These are phyloP conservation scores for Monochamus saltuarius DNA, from an alignment of 1,140 invertebrate genomes.

Conservation along the genomic window DNA sequence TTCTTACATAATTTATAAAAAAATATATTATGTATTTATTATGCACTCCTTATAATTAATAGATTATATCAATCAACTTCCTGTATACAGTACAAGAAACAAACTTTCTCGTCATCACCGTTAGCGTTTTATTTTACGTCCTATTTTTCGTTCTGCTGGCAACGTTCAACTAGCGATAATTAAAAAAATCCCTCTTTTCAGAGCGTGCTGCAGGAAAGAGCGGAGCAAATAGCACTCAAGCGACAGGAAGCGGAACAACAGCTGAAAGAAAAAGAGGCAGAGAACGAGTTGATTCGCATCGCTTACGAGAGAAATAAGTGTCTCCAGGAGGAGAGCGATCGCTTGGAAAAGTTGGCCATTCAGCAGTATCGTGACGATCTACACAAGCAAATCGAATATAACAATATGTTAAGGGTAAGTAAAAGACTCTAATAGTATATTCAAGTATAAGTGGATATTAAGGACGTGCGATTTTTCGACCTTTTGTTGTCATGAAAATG, in stretches of 20 bases:
- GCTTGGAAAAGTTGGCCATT: conserved; percentile 29
- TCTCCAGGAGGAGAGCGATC: conserved; percentile 40
- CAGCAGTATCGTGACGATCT: conserved; percentile 44
- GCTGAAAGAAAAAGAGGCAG: conserved; percentile 40
- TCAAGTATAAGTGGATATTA: too few species aligned
- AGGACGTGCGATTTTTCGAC: too few species aligned
- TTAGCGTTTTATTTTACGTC: background rate
- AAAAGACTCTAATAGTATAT: too few species aligned
- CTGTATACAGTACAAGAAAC: too few species aligned
- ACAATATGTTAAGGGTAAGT: conserved; percentile 41
- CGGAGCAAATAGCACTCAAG: conserved; percentile 41
- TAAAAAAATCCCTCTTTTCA: conserved; percentile 21
- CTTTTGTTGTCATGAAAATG: too few species aligned
- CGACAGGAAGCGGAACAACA: conserved; percentile 39
- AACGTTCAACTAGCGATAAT: background rate
- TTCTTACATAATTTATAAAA: too few species aligned
- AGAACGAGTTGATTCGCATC: conserved; percentile 41
- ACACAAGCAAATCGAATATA: conserved; percentile 46
- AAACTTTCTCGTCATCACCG: too few species aligned
- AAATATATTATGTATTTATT: too few species aligned
- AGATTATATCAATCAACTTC: too few species aligned
- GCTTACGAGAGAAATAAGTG: conserved; percentile 41
- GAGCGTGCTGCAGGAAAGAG: conserved; percentile 38
- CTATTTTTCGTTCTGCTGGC: background rate
- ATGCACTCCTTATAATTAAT: too few species aligned